A percentile compares a stretch with the other conserved stretches of the same genome.
Evolutionary conservation across 1,140 invertebrate genomes (phyloP).

Genomic region (Penaeus japonicus): DNA sequence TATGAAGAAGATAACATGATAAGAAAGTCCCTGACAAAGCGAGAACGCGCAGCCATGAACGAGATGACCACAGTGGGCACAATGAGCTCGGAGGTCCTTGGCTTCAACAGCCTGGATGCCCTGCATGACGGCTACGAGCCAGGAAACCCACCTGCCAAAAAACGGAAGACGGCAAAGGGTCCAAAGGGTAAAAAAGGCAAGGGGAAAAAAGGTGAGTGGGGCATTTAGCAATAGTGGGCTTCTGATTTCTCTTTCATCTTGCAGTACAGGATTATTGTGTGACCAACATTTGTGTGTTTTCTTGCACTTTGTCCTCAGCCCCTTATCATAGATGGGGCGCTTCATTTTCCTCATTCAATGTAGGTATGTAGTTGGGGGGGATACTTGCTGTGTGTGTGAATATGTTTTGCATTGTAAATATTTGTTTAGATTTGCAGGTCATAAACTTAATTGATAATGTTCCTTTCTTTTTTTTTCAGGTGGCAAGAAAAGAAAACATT

Average conservation of each 20-base stretch:
- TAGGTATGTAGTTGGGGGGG: too few species aligned
- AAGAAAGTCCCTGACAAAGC: neutral
- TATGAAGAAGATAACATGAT: slow-evolving; percentile 45
- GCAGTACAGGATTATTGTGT: neutral
- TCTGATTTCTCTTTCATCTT: neutral
- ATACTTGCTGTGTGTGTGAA: too few species aligned
- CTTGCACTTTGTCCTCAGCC: too few species aligned
- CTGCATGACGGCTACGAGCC: slow-evolving; percentile 18
- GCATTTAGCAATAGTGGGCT: neutral
- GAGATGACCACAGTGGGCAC: slow-evolving; percentile 36
- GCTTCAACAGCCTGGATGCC: slow-evolving; percentile 24
- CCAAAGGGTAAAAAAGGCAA: slow-evolving; percentile 17
- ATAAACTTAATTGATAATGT: neutral
- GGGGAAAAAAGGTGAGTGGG: slow-evolving; percentile 28
- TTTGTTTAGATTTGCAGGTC: neutral
- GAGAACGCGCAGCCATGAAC: slow-evolving; percentile 2
- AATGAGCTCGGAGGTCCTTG: slow-evolving; percentile 24
- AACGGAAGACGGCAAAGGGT: neutral
- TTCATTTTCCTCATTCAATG: too few species aligned
- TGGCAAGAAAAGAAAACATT: neutral
- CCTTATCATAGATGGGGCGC: too few species aligned
- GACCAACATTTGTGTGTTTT: neutral
- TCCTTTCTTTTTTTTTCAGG: neutral
- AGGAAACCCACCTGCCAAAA: neutral
- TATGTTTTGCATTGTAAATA: neutral